A percentile compares a stretch with the other conserved stretches of the same genome.
Conservation (phyloP, 2,797 vertebrate genomes). For the Adrianichthys oophorus region DNA sequence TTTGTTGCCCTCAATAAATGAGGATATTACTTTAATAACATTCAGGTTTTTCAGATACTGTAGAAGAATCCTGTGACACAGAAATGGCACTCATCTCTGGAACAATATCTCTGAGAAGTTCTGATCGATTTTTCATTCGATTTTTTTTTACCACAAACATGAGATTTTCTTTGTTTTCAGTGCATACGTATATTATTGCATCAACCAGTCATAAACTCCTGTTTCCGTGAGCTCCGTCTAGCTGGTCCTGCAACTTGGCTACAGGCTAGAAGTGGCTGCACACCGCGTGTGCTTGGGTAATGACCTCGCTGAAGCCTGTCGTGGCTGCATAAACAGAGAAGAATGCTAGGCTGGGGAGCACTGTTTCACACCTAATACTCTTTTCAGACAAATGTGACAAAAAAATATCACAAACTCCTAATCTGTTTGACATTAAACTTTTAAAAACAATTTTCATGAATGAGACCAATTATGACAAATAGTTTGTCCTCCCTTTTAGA, state of each 20-base stretch:
- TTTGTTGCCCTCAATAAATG: conserved; percentile 51
- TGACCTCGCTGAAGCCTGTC: conserved; percentile 66
- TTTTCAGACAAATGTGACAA: conserved; percentile 37
- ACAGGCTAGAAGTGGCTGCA: background rate
- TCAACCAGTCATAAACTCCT: conserved; percentile 72
- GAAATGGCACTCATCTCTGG: conserved; percentile 69
- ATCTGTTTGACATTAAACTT: conserved; percentile 41
- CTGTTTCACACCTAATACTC: conserved; percentile 48
- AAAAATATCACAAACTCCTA: conserved; percentile 45
- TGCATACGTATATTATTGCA: conserved; percentile 84
- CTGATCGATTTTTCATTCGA: conserved; percentile 59
- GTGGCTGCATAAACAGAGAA: conserved; percentile 63
- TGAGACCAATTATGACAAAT: conserved; percentile 37
- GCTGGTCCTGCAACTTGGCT: background rate
- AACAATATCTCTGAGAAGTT: conserved; percentile 52
- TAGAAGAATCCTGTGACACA: conserved; percentile 64
- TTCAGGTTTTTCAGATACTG: conserved; percentile 71
- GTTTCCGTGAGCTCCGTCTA: background rate
- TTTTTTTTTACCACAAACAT: conserved; percentile 63
- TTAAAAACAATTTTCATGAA: conserved; percentile 56
- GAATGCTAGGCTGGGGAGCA: conserved; percentile 54
- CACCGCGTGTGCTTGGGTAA: conserved; percentile 37
- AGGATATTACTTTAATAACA: conserved; percentile 72
- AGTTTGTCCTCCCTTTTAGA: conserved; percentile 47
- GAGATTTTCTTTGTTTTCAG: conserved; percentile 76